Conservation (phyloP, 2,113 vertebrate species). For the Corynorhinus townsendii region DNA sequence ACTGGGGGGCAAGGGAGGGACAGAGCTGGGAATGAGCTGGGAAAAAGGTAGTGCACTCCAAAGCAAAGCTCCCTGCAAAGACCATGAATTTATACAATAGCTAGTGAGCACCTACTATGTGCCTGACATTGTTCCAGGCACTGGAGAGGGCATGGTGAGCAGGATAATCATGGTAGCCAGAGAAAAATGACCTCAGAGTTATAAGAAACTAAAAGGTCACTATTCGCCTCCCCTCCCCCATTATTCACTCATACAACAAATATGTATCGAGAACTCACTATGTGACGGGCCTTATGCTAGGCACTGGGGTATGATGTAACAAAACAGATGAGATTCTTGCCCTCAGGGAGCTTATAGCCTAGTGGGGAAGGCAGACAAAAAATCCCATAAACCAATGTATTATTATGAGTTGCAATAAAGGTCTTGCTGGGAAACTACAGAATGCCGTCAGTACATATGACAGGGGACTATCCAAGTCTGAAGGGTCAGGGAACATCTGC, state of each 20-base stretch:
- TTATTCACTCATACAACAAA: neutral
- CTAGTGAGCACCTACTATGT: neutral
- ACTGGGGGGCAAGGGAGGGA: neutral
- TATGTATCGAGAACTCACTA: neutral
- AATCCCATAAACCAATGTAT: neutral
- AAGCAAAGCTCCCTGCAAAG: neutral
- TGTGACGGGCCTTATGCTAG: neutral
- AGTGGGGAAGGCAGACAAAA: neutral
- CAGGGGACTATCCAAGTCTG: neutral
- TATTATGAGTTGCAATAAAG: neutral
- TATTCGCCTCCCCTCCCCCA: neutral
- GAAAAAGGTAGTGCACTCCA: neutral
- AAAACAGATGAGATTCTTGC: slow-evolving; percentile 13
- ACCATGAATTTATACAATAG: neutral
- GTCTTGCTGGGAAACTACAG: neutral
- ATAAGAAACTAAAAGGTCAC: neutral
- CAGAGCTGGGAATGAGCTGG: neutral
- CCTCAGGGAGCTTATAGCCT: neutral
- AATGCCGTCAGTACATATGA: neutral
- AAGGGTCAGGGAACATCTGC: neutral
- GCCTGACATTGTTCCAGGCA: neutral
- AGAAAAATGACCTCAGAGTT: neutral
- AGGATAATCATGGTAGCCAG: neutral
- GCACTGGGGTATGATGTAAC: neutral
- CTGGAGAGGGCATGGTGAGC: neutral